Conservation (phyloP, 2,888 invertebrate species). For the Folsomia manolachei region DNA sequence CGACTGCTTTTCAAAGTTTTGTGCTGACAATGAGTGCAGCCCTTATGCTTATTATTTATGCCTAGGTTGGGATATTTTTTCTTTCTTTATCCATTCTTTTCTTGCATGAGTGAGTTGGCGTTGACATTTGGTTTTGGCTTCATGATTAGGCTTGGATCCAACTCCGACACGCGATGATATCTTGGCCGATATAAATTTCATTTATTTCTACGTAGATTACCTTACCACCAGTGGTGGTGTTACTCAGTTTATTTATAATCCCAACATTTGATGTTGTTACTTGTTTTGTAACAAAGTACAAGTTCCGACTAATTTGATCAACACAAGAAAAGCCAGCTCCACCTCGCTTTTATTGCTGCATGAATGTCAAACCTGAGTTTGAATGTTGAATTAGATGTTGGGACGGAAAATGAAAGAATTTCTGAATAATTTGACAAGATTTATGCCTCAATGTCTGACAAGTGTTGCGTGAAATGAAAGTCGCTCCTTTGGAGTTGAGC, state of each 20-base stretch:
- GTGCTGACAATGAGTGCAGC: too few species aligned
- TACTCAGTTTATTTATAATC: too few species aligned
- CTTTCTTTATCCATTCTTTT: too few species aligned
- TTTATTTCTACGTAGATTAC: not conserved
- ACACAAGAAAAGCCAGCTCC: not conserved
- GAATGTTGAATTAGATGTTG: not conserved
- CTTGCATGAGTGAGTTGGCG: not conserved
- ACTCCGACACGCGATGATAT: not conserved
- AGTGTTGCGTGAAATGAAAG: not conserved
- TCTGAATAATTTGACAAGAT: not conserved
- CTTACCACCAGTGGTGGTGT: too few species aligned
- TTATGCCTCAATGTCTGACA: not conserved
- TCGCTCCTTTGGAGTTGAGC: not conserved
- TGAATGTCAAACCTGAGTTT: too few species aligned
- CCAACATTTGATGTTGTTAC: too few species aligned
- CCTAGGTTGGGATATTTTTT: too few species aligned
- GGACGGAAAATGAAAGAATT: not conserved
- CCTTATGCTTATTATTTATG: too few species aligned
- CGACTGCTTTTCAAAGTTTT: too few species aligned
- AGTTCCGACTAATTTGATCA: not conserved
- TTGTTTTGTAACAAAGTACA: too few species aligned
- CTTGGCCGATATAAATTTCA: not conserved
- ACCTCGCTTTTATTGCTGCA: not conserved
- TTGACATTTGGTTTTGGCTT: not conserved
- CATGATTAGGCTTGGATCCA: not conserved